Percentiles rank a stretch among this genome's conserved stretches.
phyloP scores from a whole-genome alignment of 2,888 invertebrate species.

The Volucella bombylans region DNA sequence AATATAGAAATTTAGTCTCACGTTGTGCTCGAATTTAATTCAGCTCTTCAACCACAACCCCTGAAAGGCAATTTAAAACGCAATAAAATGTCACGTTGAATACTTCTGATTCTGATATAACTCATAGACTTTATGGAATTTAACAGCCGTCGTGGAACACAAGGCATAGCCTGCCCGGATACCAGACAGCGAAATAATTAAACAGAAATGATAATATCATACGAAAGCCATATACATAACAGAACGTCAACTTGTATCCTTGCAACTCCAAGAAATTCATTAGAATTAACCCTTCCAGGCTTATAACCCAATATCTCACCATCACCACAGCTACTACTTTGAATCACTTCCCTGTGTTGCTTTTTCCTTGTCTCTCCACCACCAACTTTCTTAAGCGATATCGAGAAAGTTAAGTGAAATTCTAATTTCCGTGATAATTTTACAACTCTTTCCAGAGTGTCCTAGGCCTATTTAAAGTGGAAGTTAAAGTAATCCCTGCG shows the following conservation, averaged over 20 bases:
- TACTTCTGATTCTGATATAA: constrained; percentile 42
- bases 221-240: constrained; percentile 63
- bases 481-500: too few relatives aligned
- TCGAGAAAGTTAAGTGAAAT: too few relatives aligned
- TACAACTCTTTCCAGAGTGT: too few relatives aligned
- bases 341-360: too few relatives aligned
- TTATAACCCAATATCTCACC: neutral
- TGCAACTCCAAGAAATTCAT: constrained; percentile 64
- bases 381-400: too few relatives aligned
- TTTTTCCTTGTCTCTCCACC: too few relatives aligned
- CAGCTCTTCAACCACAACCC: constrained; percentile 11
- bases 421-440: too few relatives aligned
- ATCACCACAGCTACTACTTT: too few relatives aligned
- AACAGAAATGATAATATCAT: constrained; percentile 65
- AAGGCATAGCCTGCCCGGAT: constrained; percentile 39
- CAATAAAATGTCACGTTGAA: constrained; percentile 63
- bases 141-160: constrained; percentile 31
- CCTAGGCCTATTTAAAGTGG: too few relatives aligned
- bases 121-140: constrained; percentile 37
- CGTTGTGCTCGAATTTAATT: constrained; percentile 2
- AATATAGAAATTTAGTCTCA: constrained; percentile 46
- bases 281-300: constrained; percentile 54
- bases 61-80: constrained; percentile 68
- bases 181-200: constrained; percentile 54
- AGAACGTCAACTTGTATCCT: constrained; percentile 21